These are phyloP conservation scores for Brachylomia viminalis DNA, from an alignment of 2,888 invertebrate species.

Conservation along the genomic window DNA sequence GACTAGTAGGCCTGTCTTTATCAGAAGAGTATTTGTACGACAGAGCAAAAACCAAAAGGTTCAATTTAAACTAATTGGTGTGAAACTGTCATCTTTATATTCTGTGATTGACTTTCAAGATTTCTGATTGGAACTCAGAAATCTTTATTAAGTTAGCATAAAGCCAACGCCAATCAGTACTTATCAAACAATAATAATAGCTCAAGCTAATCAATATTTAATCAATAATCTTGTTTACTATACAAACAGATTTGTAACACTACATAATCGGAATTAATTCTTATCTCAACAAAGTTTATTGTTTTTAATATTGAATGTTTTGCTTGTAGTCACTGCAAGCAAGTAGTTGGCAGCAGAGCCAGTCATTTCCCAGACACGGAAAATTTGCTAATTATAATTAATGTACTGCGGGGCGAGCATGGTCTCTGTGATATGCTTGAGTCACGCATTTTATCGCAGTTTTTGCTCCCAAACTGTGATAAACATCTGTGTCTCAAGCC, in stretches of 20 bases:
- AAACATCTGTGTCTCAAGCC: too few relatives aligned
- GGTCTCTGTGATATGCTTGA: too few relatives aligned
- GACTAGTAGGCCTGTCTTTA: not conserved
- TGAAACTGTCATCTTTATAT: slow-evolving; percentile 84
- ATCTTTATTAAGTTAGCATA: slow-evolving; percentile 37
- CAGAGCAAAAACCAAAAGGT: slow-evolving; percentile 86
- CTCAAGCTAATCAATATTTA: slow-evolving; percentile 11
- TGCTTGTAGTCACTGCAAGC: not conserved
- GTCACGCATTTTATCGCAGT: too few relatives aligned
- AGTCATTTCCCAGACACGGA: not conserved
- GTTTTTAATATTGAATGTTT: not conserved
- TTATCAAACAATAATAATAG: slow-evolving; percentile 37
- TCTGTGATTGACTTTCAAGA: slow-evolving; percentile 79
- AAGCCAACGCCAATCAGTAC: slow-evolving; percentile 37
- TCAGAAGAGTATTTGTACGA: slow-evolving; percentile 76
- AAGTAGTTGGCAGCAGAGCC: not conserved
- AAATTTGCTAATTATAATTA: not conserved
- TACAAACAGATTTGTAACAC: slow-evolving; percentile 8
- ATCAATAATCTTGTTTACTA: slow-evolving; percentile 30
- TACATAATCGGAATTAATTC: not conserved
- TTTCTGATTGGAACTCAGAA: slow-evolving; percentile 28
- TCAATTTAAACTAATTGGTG: slow-evolving; percentile 73
- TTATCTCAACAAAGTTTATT: not conserved
- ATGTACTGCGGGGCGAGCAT: too few relatives aligned
- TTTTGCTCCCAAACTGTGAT: too few relatives aligned